Base-by-base conservation (phyloP, 2,113 vertebrate species). In the Malurus melanocephalus region DNA sequence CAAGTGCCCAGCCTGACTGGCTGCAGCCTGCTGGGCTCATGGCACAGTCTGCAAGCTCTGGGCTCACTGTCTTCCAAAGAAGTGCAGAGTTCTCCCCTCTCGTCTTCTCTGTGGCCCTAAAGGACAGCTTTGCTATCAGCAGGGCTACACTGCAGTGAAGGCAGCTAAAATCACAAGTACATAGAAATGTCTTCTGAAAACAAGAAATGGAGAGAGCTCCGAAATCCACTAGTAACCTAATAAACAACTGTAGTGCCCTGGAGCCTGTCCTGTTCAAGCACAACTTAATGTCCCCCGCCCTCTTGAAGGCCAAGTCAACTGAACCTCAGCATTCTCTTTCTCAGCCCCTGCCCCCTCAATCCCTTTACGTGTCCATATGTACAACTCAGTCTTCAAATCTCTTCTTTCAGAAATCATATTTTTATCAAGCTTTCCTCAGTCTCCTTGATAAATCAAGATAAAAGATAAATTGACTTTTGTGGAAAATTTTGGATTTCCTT, bases 341-440 rank as follows among this genome's bases (percentile, higher is more conserved):
- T 92, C 60, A 55, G 77, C 7, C 43, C 32, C 18, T 13, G 0
- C 48, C 40, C 22, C 46, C 56, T 76, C 90, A 94, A 86, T 65
- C 73, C 80, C 32, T 87, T 87, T 92, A 78, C 78, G 40, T 52
- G 71, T 17, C 83, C 82, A 26, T 76, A 73, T 65, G 68, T 62
- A 55, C 69, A 55, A 73, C 68, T 53, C 85, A 92, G 80, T 57
- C 62, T 77, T 79, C 85, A 81, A 91, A 90, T 61, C 71, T 91
- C 89, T 57, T 76, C 72, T 72, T 87, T 68, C 79, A 91, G 84
- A 94, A 95, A 80, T 89, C 75, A 75, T 93, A 75, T 73, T 80
- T 95, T 80, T 90, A 87, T 30, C 69, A 84, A 93, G 73, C 57
- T 62, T 72, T 88, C 75, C 74, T 88, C 76, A 88, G 72, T 43